Percentiles rank a stretch among this genome's conserved stretches.
Conservation (phyloP, 2,113 vertebrate species). For the Chloebia gouldiae region DNA sequence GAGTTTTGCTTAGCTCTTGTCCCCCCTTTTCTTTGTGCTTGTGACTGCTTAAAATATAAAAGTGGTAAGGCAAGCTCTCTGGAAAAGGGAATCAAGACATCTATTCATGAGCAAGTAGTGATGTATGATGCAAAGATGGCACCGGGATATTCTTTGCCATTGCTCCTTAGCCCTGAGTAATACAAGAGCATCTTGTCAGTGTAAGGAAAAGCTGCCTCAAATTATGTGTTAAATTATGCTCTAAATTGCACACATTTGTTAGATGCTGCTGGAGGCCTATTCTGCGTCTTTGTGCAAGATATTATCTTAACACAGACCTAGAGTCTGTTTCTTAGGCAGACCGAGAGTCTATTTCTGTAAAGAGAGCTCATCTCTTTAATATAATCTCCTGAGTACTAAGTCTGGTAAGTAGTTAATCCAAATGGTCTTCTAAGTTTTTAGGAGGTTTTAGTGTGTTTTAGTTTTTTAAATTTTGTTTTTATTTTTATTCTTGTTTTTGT, state of each 20-base stretch:
- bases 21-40: neutral
- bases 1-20: neutral
- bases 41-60: neutral
- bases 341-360: neutral
- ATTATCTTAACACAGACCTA: neutral
- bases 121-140: neutral
- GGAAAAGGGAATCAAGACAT: neutral
- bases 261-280: neutral
- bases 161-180: neutral
- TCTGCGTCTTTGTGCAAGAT: neutral
- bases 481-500: accelerated
- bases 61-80: neutral
- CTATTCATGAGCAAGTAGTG: neutral
- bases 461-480: neutral
- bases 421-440: neutral
- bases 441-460: accelerated
- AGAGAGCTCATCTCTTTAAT: neutral
- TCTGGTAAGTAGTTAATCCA: neutral
- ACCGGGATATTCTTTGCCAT: neutral
- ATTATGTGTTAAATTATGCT: constrained; percentile 41
- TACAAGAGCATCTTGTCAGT: neutral
- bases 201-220: neutral
- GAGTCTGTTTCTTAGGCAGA: neutral
- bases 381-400: neutral
- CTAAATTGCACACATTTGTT: constrained; percentile 28